These are phyloP conservation scores for Rana temporaria DNA, from an alignment of 2,113 vertebrate species.

Conservation along the genomic window DNA sequence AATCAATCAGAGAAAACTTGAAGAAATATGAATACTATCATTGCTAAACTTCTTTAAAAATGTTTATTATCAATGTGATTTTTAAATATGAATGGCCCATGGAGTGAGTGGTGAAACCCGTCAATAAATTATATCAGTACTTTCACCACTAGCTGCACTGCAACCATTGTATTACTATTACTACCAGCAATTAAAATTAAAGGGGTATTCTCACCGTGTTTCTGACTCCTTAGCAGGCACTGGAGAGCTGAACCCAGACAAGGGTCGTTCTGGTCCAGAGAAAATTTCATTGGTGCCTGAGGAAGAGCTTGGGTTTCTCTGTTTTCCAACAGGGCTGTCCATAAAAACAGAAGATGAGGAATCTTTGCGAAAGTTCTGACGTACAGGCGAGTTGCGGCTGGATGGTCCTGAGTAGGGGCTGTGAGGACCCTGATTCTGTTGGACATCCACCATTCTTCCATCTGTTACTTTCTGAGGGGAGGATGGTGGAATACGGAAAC, in stretches of 20 bases:
- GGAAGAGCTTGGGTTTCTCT: constrained; percentile 76
- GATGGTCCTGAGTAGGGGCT: constrained; percentile 90
- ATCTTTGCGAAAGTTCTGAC: constrained; percentile 94
- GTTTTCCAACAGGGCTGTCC: constrained; percentile 86
- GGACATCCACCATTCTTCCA: constrained; percentile 73
- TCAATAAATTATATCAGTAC: no score
- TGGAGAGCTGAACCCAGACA: constrained; percentile 81
- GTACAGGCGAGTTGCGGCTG: constrained; percentile 88
- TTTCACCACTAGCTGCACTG: no score
- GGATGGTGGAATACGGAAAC: constrained; percentile 90
- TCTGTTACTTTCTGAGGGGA: constrained; percentile 93
- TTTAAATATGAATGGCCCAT: no score
- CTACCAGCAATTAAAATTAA: no score
- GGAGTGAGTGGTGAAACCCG: no score
- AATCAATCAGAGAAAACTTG: no score
- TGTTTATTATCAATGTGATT: no score
- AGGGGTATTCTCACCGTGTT: constrained; percentile 75
- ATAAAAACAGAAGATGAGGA: constrained; percentile 91
- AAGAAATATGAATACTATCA: no score
- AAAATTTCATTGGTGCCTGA: constrained; percentile 82
- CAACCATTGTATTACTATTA: no score
- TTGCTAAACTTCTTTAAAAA: no score
- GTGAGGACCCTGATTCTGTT: constrained; percentile 79
- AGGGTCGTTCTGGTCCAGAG: constrained; percentile 79
- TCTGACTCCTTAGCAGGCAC: constrained; percentile 84